Evolutionary conservation across 2,797 vertebrate genomes (phyloP).

Genomic region (Leucoraja ocellata): DNA sequence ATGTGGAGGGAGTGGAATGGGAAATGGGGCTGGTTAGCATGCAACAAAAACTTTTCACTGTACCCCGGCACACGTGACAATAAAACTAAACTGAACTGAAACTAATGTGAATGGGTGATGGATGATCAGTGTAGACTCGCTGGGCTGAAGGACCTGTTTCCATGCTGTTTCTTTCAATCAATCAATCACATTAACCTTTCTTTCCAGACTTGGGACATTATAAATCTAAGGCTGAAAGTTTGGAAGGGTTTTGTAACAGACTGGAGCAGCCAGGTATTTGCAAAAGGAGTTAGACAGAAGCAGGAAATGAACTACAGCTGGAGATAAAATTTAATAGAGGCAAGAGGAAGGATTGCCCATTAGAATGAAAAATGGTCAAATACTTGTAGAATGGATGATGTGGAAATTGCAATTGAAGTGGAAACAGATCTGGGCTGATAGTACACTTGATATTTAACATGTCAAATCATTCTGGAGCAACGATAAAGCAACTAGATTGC

Average conservation of each 20-base stretch:
- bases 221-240: not conserved
- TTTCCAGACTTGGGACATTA: not conserved
- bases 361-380: conserved; percentile 27
- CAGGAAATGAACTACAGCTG: not conserved
- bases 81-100: too few species aligned
- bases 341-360: conserved; percentile 23
- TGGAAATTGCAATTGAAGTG: not conserved
- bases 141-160: too few species aligned
- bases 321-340: conserved; percentile 29
- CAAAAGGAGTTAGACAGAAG: conserved; percentile 4
- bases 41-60: too few species aligned
- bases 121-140: too few species aligned
- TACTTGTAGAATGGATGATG: not conserved
- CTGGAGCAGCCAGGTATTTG: not conserved
- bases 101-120: too few species aligned
- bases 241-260: not conserved
- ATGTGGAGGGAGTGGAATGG: too few species aligned
- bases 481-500: conserved; percentile 15
- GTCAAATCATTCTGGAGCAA: conserved; percentile 9
- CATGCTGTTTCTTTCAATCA: too few species aligned
- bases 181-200: not conserved
- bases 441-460: conserved; percentile 22
- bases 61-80: too few species aligned
- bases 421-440: not conserved
- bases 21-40: too few species aligned